Base-by-base conservation (phyloP, 2,888 invertebrate genomes). In the Cryptus armator region DNA sequence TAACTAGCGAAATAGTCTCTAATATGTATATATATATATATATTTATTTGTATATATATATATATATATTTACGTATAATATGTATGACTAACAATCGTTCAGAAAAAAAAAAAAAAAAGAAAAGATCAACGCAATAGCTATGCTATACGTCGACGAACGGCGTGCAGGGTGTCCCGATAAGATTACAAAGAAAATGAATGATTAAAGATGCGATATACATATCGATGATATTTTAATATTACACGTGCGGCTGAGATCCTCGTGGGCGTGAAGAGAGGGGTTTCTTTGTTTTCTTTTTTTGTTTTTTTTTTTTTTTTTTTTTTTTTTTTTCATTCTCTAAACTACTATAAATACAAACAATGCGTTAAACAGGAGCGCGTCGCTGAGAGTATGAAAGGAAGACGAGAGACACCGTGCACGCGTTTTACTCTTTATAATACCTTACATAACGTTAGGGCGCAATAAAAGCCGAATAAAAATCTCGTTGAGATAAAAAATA, bases 321-420 rank as follows among this genome's bases (percentile, higher is more conserved):
- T 24, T 4, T 44, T 59, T 67, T 7, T 32, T 56, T 12, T 62
- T 16, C 70, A 48, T 4, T 64, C 37, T 71, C 81, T 74, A 74
- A 75, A 51, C 74, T 81, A 81, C 66, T 81, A 68, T 81, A 81
- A 75, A 81, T 81, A 81, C 16, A 48, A 37, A 75, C 19, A 53
- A 37, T 72, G 59, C 29, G 24, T 14, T 43, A 43, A 72, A 64
- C 24, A 53, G 43, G 46, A 32, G 48, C 9, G 74, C 9, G 74
- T 56, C 62, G 70, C 37, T 74, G 72, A 29, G 71, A 19, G 53
- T 48, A 64, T 12, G 79, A 72, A 56, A 43, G 56, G 64, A 71
- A 66, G 44, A 81, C 64, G 81, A 84, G 72, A 84, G 72, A 84
- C 75, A 76, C 74, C 70, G 43, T 75, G 75, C 76, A 51, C 79